Evolutionary conservation across 2,888 invertebrate species (phyloP).

Genomic region (Galeruca laticollis): DNA sequence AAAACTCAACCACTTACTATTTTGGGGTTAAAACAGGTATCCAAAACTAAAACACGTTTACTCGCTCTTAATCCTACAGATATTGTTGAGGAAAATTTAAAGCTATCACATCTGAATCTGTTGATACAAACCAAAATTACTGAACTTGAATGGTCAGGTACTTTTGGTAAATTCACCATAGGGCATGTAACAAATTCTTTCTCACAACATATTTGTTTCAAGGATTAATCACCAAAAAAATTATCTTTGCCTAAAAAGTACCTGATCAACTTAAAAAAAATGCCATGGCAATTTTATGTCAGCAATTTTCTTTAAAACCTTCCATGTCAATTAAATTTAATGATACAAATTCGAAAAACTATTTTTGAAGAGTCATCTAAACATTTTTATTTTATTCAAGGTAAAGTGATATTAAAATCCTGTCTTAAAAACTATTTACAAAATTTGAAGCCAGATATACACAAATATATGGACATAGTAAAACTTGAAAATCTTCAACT

Average conservation of each 20-base stretch:
- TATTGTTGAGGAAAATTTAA: slow-evolving; percentile 59
- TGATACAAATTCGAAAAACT: not conserved
- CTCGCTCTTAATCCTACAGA: slow-evolving; percentile 51
- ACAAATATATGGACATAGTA: not conserved
- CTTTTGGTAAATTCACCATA: not conserved
- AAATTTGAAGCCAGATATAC: slow-evolving; percentile 7
- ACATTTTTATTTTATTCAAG: slow-evolving; percentile 12
- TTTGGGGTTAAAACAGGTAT: not conserved
- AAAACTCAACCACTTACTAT: not conserved
- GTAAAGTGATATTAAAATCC: slow-evolving; percentile 20
- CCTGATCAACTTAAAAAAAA: slow-evolving; percentile 6
- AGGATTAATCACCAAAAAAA: not conserved
- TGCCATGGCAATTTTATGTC: not conserved
- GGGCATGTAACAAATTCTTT: slow-evolving; percentile 14
- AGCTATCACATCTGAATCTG: slow-evolving; percentile 57
- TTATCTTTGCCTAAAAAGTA: not conserved
- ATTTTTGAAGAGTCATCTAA: not conserved
- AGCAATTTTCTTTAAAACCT: no score
- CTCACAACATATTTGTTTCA: slow-evolving; percentile 1
- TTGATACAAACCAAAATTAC: slow-evolving; percentile 50
- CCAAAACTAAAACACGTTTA: not conserved
- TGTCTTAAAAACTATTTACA: slow-evolving; percentile 23
- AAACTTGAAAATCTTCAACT: slow-evolving; percentile 8
- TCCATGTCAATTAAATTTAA: no score
- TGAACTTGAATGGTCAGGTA: not conserved